phyloP scores from a whole-genome alignment of 2,797 vertebrate species.

The Sylvia borin region DNA sequence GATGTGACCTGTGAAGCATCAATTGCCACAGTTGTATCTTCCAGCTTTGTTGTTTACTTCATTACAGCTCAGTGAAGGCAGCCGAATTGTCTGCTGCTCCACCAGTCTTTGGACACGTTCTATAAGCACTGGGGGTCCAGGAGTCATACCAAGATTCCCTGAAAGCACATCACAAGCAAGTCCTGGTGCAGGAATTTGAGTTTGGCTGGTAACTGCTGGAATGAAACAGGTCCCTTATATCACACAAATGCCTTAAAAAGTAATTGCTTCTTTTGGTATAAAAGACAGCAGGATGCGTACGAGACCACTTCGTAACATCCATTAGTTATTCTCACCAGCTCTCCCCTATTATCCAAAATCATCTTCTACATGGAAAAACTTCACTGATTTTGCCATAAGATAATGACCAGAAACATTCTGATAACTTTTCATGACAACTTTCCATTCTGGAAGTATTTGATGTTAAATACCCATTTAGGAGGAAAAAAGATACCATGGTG shows the following conservation, averaged over 20 bases:
- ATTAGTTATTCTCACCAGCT: neutral
- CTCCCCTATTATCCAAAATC: neutral
- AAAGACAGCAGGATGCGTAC: conserved; percentile 1
- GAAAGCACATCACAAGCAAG: neutral
- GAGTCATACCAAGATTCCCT: neutral
- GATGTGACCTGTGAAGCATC: neutral
- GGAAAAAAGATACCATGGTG: neutral
- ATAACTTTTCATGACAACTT: conserved; percentile 13
- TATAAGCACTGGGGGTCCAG: neutral
- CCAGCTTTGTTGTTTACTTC: neutral
- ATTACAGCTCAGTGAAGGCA: neutral
- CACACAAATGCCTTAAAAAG: neutral
- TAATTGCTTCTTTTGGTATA: neutral
- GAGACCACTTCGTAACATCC: neutral
- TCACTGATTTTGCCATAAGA: neutral
- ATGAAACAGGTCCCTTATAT: neutral
- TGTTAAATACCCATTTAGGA: conserved; percentile 23
- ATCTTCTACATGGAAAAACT: neutral
- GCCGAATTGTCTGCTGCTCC: neutral
- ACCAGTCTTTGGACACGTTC: neutral
- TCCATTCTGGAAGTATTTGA: neutral
- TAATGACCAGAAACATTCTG: conserved; percentile 23
- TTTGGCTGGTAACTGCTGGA: neutral
- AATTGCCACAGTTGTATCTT: neutral
- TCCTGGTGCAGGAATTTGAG: neutral